A percentile compares a stretch with the other conserved stretches of the same genome.
phyloP scores from a whole-genome alignment of 2,113 vertebrate genomes.

The Ictidomys tridecemlineatus region DNA sequence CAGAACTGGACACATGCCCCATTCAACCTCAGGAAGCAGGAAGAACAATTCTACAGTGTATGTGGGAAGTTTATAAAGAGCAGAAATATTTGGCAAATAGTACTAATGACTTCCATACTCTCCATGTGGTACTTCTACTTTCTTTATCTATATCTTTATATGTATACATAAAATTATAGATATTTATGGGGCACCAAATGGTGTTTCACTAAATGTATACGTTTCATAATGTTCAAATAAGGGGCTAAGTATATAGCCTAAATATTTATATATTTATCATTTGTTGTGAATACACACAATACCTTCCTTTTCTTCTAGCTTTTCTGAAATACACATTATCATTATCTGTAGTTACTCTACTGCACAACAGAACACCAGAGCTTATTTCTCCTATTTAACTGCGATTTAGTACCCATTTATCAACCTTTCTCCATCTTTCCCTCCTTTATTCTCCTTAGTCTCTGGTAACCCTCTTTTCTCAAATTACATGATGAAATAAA shows the following conservation, averaged over 20 bases:
- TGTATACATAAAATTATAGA: neutral
- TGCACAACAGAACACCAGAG: neutral
- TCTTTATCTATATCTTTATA: no score
- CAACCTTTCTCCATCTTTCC: neutral
- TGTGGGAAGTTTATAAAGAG: neutral
- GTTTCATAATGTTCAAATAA: neutral
- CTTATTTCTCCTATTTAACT: neutral
- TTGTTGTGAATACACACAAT: neutral
- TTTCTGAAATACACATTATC: neutral
- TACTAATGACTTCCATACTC: neutral
- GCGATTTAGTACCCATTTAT: neutral
- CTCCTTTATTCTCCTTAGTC: neutral
- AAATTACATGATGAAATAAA: neutral
- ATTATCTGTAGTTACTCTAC: neutral
- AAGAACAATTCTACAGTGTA: neutral
- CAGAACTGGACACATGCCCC: neutral
- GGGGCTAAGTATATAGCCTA: neutral
- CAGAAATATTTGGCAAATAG: slow-evolving; percentile 8
- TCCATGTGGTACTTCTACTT: neutral
- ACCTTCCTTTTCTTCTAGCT: neutral
- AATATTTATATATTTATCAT: neutral
- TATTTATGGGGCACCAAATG: neutral
- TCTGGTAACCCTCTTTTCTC: neutral
- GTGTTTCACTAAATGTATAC: neutral
- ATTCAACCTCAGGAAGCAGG: neutral